Evolutionary conservation across 2,888 invertebrate species (phyloP).

Genomic region (Meiosimyza platycephala): DNA sequence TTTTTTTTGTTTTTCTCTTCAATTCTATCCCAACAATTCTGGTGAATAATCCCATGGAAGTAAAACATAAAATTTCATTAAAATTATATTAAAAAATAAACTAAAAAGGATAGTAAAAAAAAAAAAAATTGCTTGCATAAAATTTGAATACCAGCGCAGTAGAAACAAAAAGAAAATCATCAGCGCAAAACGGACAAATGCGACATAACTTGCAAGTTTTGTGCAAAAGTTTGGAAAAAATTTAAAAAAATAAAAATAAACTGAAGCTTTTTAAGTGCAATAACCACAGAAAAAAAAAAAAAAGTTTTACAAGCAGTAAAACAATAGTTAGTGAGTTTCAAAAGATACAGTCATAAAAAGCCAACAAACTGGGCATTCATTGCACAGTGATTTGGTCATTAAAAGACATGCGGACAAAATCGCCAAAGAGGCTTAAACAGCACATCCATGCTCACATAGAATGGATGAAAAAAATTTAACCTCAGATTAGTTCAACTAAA

Average conservation of each 20-base stretch:
- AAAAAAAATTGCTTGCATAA: too few relatives aligned
- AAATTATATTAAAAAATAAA: slow-evolving; percentile 7
- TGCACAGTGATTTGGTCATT: neutral
- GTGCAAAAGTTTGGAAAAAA: neutral
- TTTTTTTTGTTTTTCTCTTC: neutral
- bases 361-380: neutral
- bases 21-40: neutral
- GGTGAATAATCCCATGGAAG: slow-evolving; percentile 13
- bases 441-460: too few relatives aligned
- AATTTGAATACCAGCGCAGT: too few relatives aligned
- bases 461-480: too few relatives aligned
- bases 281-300: neutral
- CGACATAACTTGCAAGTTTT: slow-evolving; percentile 18
- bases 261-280: slow-evolving; percentile 3
- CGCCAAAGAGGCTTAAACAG: too few relatives aligned
- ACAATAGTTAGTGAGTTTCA: neutral
- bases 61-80: slow-evolving; percentile 20
- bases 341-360: neutral
- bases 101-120: too few relatives aligned
- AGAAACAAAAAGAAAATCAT: slow-evolving; percentile 1
- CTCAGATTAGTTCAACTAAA: too few relatives aligned
- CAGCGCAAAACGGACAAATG: slow-evolving; percentile 10
- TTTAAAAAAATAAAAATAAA: slow-evolving; percentile 1
- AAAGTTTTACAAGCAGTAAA: neutral
- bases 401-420: too few relatives aligned